phyloP scores from a whole-genome alignment of 2,888 invertebrate species.

The Caenorhabditis drosophilae region DNA sequence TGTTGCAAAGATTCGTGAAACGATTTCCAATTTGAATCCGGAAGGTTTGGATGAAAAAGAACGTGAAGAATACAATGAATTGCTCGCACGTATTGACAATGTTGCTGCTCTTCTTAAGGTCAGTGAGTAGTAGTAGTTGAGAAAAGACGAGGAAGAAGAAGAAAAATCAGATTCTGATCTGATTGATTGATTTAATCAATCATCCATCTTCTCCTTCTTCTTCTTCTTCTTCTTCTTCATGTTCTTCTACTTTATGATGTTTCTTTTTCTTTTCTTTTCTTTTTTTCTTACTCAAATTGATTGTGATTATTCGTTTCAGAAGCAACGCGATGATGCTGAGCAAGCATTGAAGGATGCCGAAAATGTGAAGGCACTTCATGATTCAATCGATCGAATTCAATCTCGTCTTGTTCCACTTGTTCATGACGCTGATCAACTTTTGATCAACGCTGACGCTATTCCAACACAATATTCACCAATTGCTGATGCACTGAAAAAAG shows the following conservation, averaged over 20 bases:
- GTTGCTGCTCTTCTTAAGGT: conserved; percentile 29
- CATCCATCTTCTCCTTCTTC: too few relatives aligned
- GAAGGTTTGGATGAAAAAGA: conserved; percentile 30
- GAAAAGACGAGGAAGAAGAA: background rate
- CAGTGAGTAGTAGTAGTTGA: background rate
- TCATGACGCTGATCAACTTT: conserved; percentile 25
- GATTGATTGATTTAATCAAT: too few relatives aligned
- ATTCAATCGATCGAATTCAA: conserved; percentile 14
- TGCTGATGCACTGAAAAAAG: conserved; percentile 23
- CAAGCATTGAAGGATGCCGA: conserved; percentile 22
- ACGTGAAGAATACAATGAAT: conserved; percentile 23
- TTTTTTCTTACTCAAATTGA: too few relatives aligned
- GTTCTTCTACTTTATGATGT: too few relatives aligned
- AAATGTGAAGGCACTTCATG: conserved; percentile 22
- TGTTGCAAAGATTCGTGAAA: conserved; percentile 13
- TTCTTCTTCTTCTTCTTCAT: background rate
- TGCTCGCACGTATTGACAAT: conserved; percentile 35
- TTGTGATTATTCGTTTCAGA: too few relatives aligned
- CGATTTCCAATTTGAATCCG: conserved; percentile 11
- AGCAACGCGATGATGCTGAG: conserved; percentile 31
- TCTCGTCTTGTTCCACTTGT: conserved; percentile 28
- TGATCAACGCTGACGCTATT: conserved; percentile 34
- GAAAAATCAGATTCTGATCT: background rate
- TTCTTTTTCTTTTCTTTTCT: too few relatives aligned
- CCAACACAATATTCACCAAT: conserved; percentile 31